Evolutionary conservation across 2,113 vertebrate species (phyloP).

Genomic region (Recurvirostra avosetta): DNA sequence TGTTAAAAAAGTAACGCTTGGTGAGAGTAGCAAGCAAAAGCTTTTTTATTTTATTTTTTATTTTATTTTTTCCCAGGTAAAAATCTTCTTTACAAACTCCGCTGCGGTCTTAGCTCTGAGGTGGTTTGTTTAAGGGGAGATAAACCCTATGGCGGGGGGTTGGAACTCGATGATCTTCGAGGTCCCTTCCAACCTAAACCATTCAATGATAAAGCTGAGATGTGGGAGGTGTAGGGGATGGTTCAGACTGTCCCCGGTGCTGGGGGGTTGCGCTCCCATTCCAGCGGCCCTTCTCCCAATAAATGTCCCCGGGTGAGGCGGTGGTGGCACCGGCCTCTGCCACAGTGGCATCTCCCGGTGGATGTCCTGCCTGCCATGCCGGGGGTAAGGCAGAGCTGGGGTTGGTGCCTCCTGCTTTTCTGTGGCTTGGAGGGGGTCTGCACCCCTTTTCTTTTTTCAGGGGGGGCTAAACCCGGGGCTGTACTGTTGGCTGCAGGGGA

Average conservation of each 20-base stretch:
- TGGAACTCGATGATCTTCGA: too few species aligned
- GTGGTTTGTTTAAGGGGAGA: not conserved
- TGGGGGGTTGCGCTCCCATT: not conserved
- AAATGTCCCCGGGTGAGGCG: not conserved
- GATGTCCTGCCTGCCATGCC: not conserved
- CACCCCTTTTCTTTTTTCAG: not conserved
- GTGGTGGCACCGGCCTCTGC: not conserved
- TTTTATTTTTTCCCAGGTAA: not conserved
- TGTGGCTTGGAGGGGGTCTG: not conserved
- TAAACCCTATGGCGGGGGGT: not conserved
- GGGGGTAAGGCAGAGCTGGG: not conserved
- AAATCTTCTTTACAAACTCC: not conserved
- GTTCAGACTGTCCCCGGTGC: rapidly evolving
- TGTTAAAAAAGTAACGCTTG: not conserved
- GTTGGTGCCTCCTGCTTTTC: not conserved
- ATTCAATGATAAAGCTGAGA: not conserved
- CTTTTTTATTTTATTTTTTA: not conserved
- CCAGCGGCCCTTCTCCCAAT: not conserved
- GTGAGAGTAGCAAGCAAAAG: not conserved
- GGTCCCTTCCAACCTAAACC: too few species aligned
- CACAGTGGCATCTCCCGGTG: rapidly evolving
- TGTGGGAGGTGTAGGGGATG: not conserved
- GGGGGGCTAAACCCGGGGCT: not conserved
- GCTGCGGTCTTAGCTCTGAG: not conserved
- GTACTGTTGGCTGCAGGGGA: not conserved